Percentiles rank a stretch among this genome's conserved stretches.
phyloP scores from a whole-genome alignment of 1,140 invertebrate species.

The Pissodes strobi region DNA sequence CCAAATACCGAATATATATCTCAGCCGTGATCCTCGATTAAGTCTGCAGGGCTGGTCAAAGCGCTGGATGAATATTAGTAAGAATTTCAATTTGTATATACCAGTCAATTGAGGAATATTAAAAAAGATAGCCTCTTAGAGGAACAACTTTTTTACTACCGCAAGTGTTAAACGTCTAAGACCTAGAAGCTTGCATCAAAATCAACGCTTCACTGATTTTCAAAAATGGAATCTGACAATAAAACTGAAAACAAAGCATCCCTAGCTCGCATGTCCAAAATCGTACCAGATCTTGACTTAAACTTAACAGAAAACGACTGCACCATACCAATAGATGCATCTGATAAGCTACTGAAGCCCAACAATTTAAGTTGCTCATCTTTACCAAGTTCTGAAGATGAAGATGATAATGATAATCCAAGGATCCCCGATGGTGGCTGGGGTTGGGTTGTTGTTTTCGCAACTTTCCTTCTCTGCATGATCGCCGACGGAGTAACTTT shows the following conservation, averaged over 20 bases:
- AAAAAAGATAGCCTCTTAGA: too few relatives aligned
- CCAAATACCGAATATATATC: constrained; percentile 28
- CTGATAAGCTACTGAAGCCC: too few relatives aligned
- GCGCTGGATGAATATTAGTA: constrained; percentile 42
- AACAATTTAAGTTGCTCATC: too few relatives aligned
- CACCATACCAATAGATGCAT: too few relatives aligned
- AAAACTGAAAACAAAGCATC: too few relatives aligned
- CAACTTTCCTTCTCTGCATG: constrained; percentile 84
- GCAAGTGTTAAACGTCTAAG: too few relatives aligned
- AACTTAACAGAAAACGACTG: background rate
- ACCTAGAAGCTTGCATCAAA: too few relatives aligned
- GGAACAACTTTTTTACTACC: too few relatives aligned
- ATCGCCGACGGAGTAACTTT: constrained; percentile 93
- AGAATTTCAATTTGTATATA: constrained; percentile 15
- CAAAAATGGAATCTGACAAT: too few relatives aligned
- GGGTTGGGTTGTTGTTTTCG: constrained; percentile 88
- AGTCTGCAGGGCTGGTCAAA: constrained; percentile 45
- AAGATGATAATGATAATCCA: constrained; percentile 41
- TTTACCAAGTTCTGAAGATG: constrained; percentile 8
- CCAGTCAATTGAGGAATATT: constrained; percentile 36
- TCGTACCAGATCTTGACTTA: constrained; percentile 33
- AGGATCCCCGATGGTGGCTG: constrained; percentile 73
- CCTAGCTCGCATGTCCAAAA: constrained; percentile 52
- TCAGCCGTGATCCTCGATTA: constrained; percentile 43
- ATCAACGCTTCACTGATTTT: too few relatives aligned